Base-by-base conservation (phyloP, 2,113 vertebrate species). In the Lepisosteus osseus region DNA sequence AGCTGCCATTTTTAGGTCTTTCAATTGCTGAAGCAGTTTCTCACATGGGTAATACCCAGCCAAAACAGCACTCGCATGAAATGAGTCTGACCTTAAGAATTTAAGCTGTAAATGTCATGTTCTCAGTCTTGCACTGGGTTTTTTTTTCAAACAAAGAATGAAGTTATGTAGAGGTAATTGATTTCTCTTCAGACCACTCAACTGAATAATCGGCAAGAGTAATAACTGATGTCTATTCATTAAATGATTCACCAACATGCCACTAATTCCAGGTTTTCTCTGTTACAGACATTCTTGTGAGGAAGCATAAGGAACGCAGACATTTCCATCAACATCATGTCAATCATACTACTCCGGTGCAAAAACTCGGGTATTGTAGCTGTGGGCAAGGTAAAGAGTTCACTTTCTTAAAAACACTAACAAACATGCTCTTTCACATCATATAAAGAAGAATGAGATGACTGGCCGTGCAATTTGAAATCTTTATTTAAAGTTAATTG, bases 161-260 rank as follows among this genome's bases (percentile, higher is more conserved):
- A 83, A 83, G 74, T 78, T 85, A 83, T 83, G 72, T 84, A 79
- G 76, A 69, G 72, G 83, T 85, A 87, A 88, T 82, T 86, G 86
- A 86, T 86, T 85, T 83, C 79, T 85, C 83, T 79, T 83, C 80
- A 85, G 85, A 85, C 85, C 79, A 86, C 83, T 89, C 84, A 79
- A 82, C 83, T 85, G 86, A 84, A 83, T 83, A 88, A 87, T 85
- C 82, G 80, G 82, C 77, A 78, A 82, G 69, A 75, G 80, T 82
- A 84, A 85, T 79, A 82, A 80, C 42, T 81, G 56, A 82, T 82
- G 83, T 80, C 80, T 80, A 66, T 83, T 84, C 82, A 77, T 85
- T 82, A 83, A 75, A 80, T 76, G 81, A 80, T 80, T 74, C 87
- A 78, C 83, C 77, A 86, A 84, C 83, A 85, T 75, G 82, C 83